Percentiles rank a stretch among this genome's conserved stretches.
These are phyloP conservation scores for Hypomecis punctinalis DNA, from an alignment of 2,888 invertebrate genomes.

Conservation along the genomic window DNA sequence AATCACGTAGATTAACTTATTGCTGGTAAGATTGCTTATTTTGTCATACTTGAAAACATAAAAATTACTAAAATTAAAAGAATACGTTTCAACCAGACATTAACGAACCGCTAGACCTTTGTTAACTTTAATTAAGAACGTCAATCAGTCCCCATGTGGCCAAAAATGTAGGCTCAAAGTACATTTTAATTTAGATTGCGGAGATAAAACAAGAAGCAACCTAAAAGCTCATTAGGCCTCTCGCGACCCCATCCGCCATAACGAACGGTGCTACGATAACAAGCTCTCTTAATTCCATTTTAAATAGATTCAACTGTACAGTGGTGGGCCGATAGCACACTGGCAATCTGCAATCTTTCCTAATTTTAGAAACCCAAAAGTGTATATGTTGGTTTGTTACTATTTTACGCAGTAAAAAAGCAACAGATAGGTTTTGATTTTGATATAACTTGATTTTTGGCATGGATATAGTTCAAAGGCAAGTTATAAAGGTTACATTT, in stretches of 20 bases:
- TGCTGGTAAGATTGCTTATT: no score
- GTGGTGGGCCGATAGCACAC: constrained; percentile 1
- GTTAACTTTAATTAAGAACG: constrained; percentile 20
- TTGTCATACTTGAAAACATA: no score
- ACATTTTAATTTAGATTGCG: constrained; percentile 33
- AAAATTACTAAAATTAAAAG: background rate
- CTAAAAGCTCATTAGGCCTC: constrained; percentile 30
- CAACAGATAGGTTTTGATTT: no score
- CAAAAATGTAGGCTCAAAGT: constrained; percentile 20
- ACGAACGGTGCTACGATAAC: constrained; percentile 41
- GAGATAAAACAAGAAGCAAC: constrained; percentile 28
- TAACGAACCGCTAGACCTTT: constrained; percentile 7
- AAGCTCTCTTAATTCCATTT: constrained; percentile 39
- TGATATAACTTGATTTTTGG: no score
- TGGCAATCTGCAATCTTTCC: background rate
- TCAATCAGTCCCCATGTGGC: constrained; percentile 20
- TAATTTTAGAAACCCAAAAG: no score
- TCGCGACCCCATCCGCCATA: constrained; percentile 26
- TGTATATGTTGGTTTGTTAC: no score
- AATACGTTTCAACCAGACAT: background rate
- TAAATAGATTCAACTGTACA: constrained; percentile 34
- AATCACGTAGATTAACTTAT: no score
- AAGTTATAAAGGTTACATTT: no score
- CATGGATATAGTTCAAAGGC: no score
- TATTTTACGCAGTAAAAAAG: no score